Percentiles rank a stretch among this genome's conserved stretches.
Evolutionary conservation across 2,113 vertebrate genomes (phyloP).

Genomic region (Atlantisia rogersi): DNA sequence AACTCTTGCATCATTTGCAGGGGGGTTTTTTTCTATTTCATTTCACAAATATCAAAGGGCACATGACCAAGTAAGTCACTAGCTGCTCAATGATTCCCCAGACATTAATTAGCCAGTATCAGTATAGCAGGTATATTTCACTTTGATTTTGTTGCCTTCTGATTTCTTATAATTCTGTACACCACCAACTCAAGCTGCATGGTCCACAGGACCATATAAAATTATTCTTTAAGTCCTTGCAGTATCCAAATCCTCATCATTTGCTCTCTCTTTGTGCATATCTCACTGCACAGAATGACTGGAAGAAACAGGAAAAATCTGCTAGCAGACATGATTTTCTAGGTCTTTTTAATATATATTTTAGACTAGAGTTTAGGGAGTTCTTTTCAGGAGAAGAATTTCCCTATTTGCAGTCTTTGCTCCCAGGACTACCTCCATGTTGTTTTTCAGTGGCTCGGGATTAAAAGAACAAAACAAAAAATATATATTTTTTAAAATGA

Average conservation of each 20-base stretch:
- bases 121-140: background rate
- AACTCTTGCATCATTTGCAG: background rate
- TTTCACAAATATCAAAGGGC: background rate
- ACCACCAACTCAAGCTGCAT: background rate
- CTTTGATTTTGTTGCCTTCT: background rate
- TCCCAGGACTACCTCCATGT: background rate
- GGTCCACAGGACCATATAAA: background rate
- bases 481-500: background rate
- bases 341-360: too few species aligned
- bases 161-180: background rate
- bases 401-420: background rate
- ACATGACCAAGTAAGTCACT: background rate
- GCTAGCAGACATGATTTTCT: rapidly evolving
- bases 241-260: background rate
- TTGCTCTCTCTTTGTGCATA: background rate
- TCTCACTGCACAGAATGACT: background rate
- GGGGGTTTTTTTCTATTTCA: background rate
- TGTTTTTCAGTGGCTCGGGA: background rate
- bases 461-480: background rate
- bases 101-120: background rate
- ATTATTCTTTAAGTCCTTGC: background rate
- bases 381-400: background rate
- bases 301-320: background rate
- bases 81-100: background rate
- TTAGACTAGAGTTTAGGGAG: background rate